Evolutionary conservation across 2,888 invertebrate species (phyloP), one percentile per base, ranked within the genome.

Genomic region (Chymomyza amoena): DNA sequence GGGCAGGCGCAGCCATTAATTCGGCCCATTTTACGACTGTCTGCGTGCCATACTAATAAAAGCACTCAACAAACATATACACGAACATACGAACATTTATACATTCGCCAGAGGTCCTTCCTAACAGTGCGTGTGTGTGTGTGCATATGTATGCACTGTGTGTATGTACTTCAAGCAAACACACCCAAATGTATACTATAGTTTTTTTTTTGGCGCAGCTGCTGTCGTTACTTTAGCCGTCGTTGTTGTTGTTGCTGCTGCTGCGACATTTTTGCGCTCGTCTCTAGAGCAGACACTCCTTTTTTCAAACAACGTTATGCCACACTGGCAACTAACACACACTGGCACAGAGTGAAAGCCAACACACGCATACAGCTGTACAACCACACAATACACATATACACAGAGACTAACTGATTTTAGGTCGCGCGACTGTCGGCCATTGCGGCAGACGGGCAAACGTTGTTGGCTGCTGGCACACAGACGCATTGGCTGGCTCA

Each of bases 201-300:
- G 20, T 74, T 77, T 75, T 32, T 32, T 32, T 32, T 71, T 69
- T 69, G 69, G 59, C 66, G 56, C 68, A 63, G 70, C 80, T 80
- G 78, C 78, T 69, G 68, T 67, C 45, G 66, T 59, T 50, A 65
- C 50, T 59, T 63, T 52, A 7, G 54, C 10, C 54, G 39, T 51
- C 60, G 56, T 66, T 61, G 61, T n/a, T 60, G 61, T 10, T 72
- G 66, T 28, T 70, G 61, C 39, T 54, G 61, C 39, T 54, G 18
- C 9, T 62, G 45, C 66, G 66, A 66, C 63, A 70, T 63, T 70
- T 61, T 66, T 68, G 32, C 28, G 45, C 81, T 78, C 73, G 83
- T 77, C 80, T 79, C 79, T 75, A 75, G 73, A 76, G 76, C 89
- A 89, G 89, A 88, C 89, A 89, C 89, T 88, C 88, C 87, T 79